Percentiles rank a stretch among this genome's conserved stretches.
Conservation (phyloP, 2,888 invertebrate species). For the Onchidella celtica region DNA sequence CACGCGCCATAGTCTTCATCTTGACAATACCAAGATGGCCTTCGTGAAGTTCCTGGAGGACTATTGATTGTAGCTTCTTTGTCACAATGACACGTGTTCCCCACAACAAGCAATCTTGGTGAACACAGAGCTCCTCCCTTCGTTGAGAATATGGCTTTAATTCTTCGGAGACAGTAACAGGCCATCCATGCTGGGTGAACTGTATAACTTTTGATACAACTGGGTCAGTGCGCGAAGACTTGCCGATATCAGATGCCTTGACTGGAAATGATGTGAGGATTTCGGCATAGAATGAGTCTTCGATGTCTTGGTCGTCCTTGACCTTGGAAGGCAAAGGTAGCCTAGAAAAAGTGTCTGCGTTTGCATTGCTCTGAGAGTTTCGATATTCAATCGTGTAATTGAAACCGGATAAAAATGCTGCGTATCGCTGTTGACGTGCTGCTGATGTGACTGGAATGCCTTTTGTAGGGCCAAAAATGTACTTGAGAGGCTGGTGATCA, state of each 20-base stretch:
- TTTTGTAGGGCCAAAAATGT: neutral
- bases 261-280: neutral
- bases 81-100: neutral
- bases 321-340: neutral
- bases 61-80: neutral
- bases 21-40: conserved; percentile 50
- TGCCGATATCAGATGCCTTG: neutral
- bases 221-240: neutral
- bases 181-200: neutral
- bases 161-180: neutral
- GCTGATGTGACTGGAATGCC: neutral
- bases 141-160: neutral
- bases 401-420: neutral
- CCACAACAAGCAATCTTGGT: neutral
- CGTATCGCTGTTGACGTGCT: neutral
- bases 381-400: neutral
- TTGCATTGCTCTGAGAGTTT: neutral
- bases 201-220: neutral
- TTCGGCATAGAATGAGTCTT: neutral
- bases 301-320: neutral
- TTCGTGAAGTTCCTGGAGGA: conserved; percentile 45
- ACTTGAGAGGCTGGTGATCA: conserved; percentile 35
- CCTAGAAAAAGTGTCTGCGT: neutral
- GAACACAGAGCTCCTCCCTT: neutral
- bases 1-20: conserved; percentile 40